Evolutionary conservation across 2,888 invertebrate genomes (phyloP).

Genomic region (Agonopterix heracliana): DNA sequence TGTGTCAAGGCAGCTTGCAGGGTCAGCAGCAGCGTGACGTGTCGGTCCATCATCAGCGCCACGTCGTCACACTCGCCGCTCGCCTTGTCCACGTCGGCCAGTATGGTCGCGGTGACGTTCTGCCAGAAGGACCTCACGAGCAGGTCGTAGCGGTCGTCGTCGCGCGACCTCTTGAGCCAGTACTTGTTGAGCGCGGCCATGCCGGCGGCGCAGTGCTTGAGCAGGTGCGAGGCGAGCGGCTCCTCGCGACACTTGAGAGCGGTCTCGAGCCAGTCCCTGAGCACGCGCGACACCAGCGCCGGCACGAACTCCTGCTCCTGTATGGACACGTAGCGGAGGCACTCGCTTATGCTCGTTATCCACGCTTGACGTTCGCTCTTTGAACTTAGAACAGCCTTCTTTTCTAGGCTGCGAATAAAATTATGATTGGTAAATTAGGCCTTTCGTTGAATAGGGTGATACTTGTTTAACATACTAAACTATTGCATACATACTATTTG

Average conservation of each 20-base stretch:
- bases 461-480: too few species aligned
- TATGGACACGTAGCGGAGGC: constrained; percentile 69
- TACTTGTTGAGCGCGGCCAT: constrained; percentile 36
- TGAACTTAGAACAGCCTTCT: constrained; percentile 76
- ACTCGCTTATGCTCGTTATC: constrained; percentile 83
- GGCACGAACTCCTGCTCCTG: constrained; percentile 22
- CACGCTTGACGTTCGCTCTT: constrained; percentile 82
- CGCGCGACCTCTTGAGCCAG: not conserved
- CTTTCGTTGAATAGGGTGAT: not conserved
- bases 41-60: constrained; percentile 20
- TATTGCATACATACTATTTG: too few species aligned
- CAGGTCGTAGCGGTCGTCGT: constrained; percentile 37
- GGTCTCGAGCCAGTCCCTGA: constrained; percentile 41
- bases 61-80: not conserved
- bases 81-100: not conserved
- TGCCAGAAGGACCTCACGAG: constrained; percentile 57
- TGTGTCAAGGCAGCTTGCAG: constrained; percentile 15
- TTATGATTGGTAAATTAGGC: not conserved
- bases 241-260: constrained; percentile 20
- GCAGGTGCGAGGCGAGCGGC: constrained; percentile 21
- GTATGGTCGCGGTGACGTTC: constrained; percentile 41
- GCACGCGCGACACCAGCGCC: constrained; percentile 34
- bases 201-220: constrained; percentile 32
- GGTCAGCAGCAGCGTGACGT: constrained; percentile 23
- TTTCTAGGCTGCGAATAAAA: constrained; percentile 67